Percentiles rank a stretch among this genome's conserved stretches.
phyloP scores from a whole-genome alignment of 1,140 invertebrate genomes.

The Lepidurus arcticus region DNA sequence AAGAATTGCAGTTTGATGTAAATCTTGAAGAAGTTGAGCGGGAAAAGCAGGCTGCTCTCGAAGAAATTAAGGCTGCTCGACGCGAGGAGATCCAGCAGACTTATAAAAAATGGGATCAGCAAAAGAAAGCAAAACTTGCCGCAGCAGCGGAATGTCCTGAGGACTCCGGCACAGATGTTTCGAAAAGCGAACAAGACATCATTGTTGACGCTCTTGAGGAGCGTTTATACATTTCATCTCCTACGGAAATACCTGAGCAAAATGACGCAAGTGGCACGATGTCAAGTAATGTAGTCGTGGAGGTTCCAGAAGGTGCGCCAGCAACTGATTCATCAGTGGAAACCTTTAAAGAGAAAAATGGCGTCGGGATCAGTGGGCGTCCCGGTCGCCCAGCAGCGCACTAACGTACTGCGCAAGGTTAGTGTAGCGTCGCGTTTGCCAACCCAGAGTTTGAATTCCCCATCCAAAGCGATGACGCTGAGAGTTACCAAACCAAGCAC shows the following conservation, averaged over 20 bases:
- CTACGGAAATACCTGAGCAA: neutral
- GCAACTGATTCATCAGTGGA: neutral
- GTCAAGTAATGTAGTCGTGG: neutral
- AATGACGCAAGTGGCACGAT: neutral
- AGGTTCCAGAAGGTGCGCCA: neutral
- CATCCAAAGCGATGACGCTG: neutral
- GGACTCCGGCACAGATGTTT: neutral
- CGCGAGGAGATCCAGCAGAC: conserved; percentile 25
- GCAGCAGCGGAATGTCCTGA: neutral
- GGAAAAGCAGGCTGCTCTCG: conserved; percentile 31
- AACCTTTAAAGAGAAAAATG: neutral
- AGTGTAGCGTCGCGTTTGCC: neutral
- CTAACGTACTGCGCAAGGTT: neutral
- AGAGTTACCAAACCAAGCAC: neutral
- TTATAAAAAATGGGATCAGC: neutral
- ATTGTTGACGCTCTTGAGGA: neutral
- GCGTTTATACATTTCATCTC: neutral
- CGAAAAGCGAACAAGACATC: neutral
- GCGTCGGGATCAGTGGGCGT: conserved; percentile 7
- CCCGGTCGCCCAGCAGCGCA: neutral
- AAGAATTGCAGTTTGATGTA: conserved; percentile 33
- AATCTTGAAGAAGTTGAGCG: conserved; percentile 33
- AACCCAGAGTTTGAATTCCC: neutral
- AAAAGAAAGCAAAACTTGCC: neutral
- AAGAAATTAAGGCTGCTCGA: neutral